Evolutionary conservation across 2,113 vertebrate genomes (phyloP), one percentile per base, ranked within the genome.

Genomic region (Hypocryptadius cinnamomeus): DNA sequence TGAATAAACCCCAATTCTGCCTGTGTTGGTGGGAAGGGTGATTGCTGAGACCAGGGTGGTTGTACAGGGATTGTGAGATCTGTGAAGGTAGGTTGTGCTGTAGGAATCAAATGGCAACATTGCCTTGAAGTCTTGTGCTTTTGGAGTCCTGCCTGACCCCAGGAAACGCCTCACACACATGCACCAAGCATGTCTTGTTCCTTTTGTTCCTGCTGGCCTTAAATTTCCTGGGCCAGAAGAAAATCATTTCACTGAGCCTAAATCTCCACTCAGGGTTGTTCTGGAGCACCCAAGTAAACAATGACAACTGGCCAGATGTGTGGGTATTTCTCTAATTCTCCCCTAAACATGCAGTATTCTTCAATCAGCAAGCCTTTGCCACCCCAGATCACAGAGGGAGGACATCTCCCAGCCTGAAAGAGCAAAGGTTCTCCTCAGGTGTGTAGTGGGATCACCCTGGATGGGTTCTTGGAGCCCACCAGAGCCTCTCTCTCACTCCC

Each of bases 131-230:
- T 66, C 51, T 30, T 47, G 57, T 79, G 66, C 22, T 61, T 51
- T 71, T 53, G 42, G 39, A 39, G 15, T 61, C 30, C n/a, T 72
- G 16, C 3, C 14, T 59, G 31, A 30, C 27, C 30, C 25, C n/a
- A 37, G 18, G 28, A n/a, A 71, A 39, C 37, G 47, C 20, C 9
- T 71, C 39, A 5, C 17, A 53, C 37, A 13, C 8, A 17, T 9
- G 19, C 27, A 63, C 10, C 15, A 30, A 48, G 15, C 0, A 0
- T 14, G 13, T 40, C 68, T 76, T 68, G 31, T 4, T 50, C 48
- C 73, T 68, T 40, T 40, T 40, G 40, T 40, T 20, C 24, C 53
- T 74, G 23, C 44, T 76, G 47, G 15, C 15, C n/a, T 44, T 44
- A 23, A 11, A 59, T 66, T 63, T 83, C 53, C 68, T 42, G 73